phyloP scores from a whole-genome alignment of 2,797 vertebrate species.

The Petrocephalus sullivani region DNA sequence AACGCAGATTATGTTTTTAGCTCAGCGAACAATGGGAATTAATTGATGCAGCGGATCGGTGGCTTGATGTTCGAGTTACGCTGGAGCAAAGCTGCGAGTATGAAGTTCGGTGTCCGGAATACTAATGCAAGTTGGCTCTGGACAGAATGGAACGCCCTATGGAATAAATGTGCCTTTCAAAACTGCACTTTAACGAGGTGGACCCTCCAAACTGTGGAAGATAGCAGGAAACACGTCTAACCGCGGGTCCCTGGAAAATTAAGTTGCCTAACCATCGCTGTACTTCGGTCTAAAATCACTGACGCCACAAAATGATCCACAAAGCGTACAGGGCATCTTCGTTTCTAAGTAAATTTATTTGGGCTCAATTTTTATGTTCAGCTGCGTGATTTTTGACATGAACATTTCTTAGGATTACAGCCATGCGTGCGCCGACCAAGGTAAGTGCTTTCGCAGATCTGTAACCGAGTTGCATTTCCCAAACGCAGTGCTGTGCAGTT shows the following conservation, averaged over 20 bases:
- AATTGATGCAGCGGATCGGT: background rate
- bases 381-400: background rate
- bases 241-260: background rate
- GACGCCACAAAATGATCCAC: background rate
- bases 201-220: background rate
- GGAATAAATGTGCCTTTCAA: background rate
- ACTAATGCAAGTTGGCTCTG: background rate
- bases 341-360: background rate
- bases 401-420: background rate
- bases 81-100: background rate
- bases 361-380: background rate
- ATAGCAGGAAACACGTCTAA: background rate
- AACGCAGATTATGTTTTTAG: background rate
- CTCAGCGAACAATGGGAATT: background rate
- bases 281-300: background rate
- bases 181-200: background rate
- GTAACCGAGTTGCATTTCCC: background rate
- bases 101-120: background rate
- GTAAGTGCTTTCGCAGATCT: background rate
- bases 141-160: background rate
- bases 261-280: background rate
- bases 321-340: background rate
- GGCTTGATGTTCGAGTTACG: background rate
- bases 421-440: background rate
- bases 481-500: background rate